A percentile compares a stretch with the other conserved stretches of the same genome.
Evolutionary conservation across 2,113 vertebrate genomes (phyloP).

Genomic region (Vulpes vulpes): DNA sequence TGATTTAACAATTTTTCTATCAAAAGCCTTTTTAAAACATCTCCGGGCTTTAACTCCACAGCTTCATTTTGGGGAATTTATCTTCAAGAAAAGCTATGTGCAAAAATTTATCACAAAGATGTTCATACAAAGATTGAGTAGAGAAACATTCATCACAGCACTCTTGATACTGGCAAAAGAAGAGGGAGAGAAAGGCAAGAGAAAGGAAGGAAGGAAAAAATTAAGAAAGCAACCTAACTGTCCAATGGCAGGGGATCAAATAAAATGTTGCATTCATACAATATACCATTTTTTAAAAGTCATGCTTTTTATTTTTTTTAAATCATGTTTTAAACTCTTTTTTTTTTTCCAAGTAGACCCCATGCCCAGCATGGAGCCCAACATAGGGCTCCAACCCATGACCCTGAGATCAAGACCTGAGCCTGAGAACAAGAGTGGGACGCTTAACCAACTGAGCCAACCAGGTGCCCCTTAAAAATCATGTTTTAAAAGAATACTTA

Average conservation of each 20-base stretch:
- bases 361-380: too few species aligned
- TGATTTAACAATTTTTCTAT: not conserved
- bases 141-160: not conserved
- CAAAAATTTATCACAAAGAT: not conserved
- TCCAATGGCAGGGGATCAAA: not conserved
- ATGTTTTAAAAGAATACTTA: not conserved
- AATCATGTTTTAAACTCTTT: not conserved
- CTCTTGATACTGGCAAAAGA: not conserved
- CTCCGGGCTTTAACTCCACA: not conserved
- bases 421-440: not conserved
- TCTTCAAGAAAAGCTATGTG: not conserved
- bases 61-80: not conserved
- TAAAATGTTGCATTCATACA: not conserved
- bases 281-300: not conserved
- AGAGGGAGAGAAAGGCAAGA: too few species aligned
- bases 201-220: not conserved
- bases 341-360: not conserved
- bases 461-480: not conserved
- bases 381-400: not conserved
- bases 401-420: not conserved
- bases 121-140: not conserved
- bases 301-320: not conserved
- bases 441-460: not conserved
- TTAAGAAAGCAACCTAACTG: not conserved
- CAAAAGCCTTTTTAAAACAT: not conserved